Evolutionary conservation across 1,140 invertebrate species (phyloP).

Genomic region (Orius insidiosus): DNA sequence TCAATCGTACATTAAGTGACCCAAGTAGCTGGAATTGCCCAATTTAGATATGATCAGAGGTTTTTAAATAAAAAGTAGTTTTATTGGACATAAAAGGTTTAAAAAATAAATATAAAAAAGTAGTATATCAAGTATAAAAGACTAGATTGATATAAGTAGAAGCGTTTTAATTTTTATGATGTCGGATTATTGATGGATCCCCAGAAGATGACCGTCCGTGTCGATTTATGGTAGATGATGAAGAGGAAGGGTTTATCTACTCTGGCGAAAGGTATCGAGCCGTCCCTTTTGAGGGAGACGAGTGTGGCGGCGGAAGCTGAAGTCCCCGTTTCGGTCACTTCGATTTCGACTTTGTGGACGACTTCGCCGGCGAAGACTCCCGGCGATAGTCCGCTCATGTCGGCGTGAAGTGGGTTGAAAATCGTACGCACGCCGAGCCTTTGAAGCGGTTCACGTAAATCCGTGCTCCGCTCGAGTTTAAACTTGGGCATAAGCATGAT

Average conservation of each 20-base stretch:
- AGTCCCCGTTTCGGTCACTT: conserved; percentile 51
- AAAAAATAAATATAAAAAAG: conserved; percentile 9
- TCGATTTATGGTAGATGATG: conserved; percentile 49
- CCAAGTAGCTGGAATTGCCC: neutral
- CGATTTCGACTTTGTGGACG: conserved; percentile 41
- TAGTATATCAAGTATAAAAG: too few relatives aligned
- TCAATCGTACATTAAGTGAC: neutral
- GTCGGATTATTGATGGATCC: conserved; percentile 43
- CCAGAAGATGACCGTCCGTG: conserved; percentile 47
- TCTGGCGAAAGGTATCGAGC: conserved; percentile 35
- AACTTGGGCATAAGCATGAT: conserved; percentile 46
- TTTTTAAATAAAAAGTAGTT: neutral
- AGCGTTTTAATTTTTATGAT: neutral
- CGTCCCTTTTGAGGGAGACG: conserved; percentile 33
- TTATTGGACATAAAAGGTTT: conserved; percentile 2
- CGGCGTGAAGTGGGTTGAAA: conserved; percentile 36
- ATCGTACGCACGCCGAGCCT: conserved; percentile 37
- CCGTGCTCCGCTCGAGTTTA: conserved; percentile 37
- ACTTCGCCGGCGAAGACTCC: conserved; percentile 39
- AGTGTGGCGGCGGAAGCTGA: conserved; percentile 45
- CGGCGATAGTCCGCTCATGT: conserved; percentile 28
- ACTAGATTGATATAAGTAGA: too few relatives aligned
- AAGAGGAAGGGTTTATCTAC: conserved; percentile 61
- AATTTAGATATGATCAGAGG: too few relatives aligned
- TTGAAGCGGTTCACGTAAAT: conserved; percentile 32